Evolutionary conservation across 2,888 invertebrate genomes (phyloP), one percentile per base, ranked within the genome.

Genomic region (Stenichneumon culpator): DNA sequence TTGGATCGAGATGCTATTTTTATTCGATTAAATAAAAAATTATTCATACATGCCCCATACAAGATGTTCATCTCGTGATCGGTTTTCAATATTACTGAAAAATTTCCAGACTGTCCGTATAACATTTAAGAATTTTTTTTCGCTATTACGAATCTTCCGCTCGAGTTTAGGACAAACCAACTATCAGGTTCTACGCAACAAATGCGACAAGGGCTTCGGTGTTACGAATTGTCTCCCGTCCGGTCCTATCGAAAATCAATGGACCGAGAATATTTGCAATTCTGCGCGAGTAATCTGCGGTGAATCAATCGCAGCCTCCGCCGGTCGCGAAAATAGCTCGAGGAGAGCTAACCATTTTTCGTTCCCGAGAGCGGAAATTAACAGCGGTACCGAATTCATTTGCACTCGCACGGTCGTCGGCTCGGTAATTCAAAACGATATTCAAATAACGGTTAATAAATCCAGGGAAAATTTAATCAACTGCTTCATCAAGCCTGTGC

Each of bases 11-110:
- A 39, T 39, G 39, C 11, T 5, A 11, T 32, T 39, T 39, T 11
- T 39, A 11, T 39, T 39, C 11, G 3, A 11, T 39, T 39, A 11
- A 39, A 2, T 2, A 11, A 32, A 32, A 1, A 32, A 14, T 16
- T 44, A 4, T 44, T 44, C 44, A 3, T 4, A 0, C 14, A 11
- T 11, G 16, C 39, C 5, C 2, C 44, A 44, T 44, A 14, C 14
- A 44, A 44, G 44, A 44, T 44, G 16, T 52, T 52, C 11, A 57
- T 14, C 25, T 14, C 1, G 11, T 11, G 3, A 25, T 57, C 22
- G 57, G 57, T 57, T 57, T 57, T 57, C 57, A 11, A 57, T 25
- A 25, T 57, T 57, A 22, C 25, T 25, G 22, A 25, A 57, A 57
- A 14, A 5, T 25, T 22, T 57, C 25, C 25, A 22, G 25, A 3